These are phyloP conservation scores for Pseudobourletiella spinata DNA, from an alignment of 1,140 invertebrate genomes.

Conservation along the genomic window DNA sequence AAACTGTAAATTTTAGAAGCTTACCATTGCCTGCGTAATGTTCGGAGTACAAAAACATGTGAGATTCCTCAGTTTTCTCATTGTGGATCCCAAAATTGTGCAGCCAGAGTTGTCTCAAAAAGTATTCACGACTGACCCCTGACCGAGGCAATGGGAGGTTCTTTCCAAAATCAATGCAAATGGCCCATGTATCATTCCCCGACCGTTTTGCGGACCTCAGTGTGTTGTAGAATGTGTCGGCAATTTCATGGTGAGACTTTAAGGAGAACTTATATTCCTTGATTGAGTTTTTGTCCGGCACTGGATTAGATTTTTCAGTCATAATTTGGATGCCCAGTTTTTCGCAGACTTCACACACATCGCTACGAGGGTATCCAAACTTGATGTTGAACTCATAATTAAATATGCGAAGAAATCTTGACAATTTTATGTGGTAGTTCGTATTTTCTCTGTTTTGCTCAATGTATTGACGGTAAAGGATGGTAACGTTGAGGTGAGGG, in stretches of 20 bases:
- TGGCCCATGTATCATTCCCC: neutral
- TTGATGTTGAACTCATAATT: constrained; percentile 16
- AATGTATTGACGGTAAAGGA: too few relatives aligned
- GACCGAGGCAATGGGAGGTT: constrained; percentile 18
- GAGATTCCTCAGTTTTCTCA: neutral
- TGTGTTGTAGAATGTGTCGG: neutral
- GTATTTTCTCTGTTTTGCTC: neutral
- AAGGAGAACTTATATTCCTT: neutral
- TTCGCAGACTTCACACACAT: constrained; percentile 18
- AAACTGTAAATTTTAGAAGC: neutral
- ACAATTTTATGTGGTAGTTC: neutral
- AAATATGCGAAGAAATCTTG: constrained; percentile 3
- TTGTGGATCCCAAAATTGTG: constrained; percentile 37
- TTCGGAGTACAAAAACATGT: constrained; percentile 4
- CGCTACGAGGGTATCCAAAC: constrained; percentile 10
- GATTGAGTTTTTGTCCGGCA: neutral
- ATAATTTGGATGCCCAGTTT: neutral
- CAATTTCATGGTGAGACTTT: neutral
- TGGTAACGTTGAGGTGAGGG: neutral
- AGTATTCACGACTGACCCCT: too few relatives aligned
- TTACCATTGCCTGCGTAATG: neutral
- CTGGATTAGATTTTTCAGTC: neutral
- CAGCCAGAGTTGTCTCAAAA: constrained; percentile 36
- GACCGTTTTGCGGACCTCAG: neutral
- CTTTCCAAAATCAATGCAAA: constrained; percentile 17